Evolutionary conservation across 2,113 vertebrate genomes (phyloP), one percentile per base, ranked within the genome.

Genomic region (Phalacrocorax pelagicus): DNA sequence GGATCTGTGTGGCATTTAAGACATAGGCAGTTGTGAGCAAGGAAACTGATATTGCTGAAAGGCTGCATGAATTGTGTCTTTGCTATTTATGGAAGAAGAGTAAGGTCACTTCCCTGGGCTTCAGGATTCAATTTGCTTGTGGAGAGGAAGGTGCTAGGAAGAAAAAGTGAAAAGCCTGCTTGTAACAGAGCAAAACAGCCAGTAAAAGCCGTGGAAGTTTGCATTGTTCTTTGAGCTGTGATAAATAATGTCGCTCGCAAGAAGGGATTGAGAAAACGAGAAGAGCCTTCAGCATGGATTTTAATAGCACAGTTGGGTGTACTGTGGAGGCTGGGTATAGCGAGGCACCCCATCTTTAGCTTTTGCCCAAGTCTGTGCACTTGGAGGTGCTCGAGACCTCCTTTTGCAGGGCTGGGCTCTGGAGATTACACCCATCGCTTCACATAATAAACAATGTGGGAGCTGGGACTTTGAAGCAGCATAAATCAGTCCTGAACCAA

Each of bases 191-290:
- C 71, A 91, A 67, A 80, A 63, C 11, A 61, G 14, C 47, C 54
- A 22, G 62, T 65, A 52, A 74, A 57, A 82, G 59, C 51, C 84
- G 91, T 82, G 54, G 69, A 86, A 92, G 67, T 69, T 80, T 19
- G 77, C 40, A 78, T 30, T 49, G 58, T 67, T 85, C 81, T 87
- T 96, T 57, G 88, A 61, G 29, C 30, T 74, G 36, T 38, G n/a
- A 91, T 88, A 91, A 90, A 82, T 88, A 85, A 93, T 2, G 15
- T 93, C 74, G 15, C 15, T 46, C 26, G 36, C 67, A 80, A 84
- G 92, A 94, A 62, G 34, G 38, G 44, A 82, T 26, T 30, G 58
- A 78, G 47, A 72, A 66, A 77, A 38, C 61, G 57, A 70, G 83
- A 63, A 83, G 81, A 65, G 34, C 73, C 77, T 95, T 81, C 38